Conservation (phyloP, 2,888 invertebrate species). For the Geotrupes spiniger region DNA sequence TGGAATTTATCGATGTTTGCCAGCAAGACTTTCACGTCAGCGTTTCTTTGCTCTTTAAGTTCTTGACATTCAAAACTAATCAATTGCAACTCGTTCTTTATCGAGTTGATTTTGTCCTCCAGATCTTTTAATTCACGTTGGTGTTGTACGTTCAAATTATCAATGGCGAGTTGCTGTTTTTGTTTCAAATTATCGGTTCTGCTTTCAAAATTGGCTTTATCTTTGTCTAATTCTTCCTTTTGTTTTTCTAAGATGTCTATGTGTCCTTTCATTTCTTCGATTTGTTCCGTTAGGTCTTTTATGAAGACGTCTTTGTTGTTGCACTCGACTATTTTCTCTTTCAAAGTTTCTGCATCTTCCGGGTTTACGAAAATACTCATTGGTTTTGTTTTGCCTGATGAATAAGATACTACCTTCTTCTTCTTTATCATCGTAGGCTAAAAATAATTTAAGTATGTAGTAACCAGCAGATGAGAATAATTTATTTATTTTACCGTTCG, state of each 20-base stretch:
- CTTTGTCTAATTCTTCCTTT: constrained; percentile 44
- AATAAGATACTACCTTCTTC: constrained; percentile 29
- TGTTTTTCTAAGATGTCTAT: constrained; percentile 48
- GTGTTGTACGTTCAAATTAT: constrained; percentile 41
- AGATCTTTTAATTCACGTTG: constrained; percentile 44
- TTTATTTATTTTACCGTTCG: constrained; percentile 50
- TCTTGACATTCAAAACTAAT: constrained; percentile 41
- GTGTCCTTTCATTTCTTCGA: constrained; percentile 53
- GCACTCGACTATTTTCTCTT: constrained; percentile 55
- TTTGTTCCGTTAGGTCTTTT: constrained; percentile 52
- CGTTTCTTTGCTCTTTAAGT: constrained; percentile 42
- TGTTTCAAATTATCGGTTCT: constrained; percentile 50
- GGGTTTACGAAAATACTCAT: constrained; percentile 10
- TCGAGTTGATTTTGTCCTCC: constrained; percentile 43
- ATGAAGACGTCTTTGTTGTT: constrained; percentile 54
- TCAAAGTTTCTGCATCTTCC: constrained; percentile 45
- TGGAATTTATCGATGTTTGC: constrained; percentile 26
- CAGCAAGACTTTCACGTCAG: constrained; percentile 39
- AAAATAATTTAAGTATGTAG: constrained; percentile 5
- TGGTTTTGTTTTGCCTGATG: constrained; percentile 20
- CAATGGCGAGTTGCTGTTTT: constrained; percentile 47
- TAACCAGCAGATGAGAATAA: no score
- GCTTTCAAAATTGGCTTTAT: constrained; percentile 46
- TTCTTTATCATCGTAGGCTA: constrained; percentile 33
- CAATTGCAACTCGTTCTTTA: constrained; percentile 11